Conservation (phyloP, 2,113 vertebrate species). For the Forbesichthys papilliferus region DNA sequence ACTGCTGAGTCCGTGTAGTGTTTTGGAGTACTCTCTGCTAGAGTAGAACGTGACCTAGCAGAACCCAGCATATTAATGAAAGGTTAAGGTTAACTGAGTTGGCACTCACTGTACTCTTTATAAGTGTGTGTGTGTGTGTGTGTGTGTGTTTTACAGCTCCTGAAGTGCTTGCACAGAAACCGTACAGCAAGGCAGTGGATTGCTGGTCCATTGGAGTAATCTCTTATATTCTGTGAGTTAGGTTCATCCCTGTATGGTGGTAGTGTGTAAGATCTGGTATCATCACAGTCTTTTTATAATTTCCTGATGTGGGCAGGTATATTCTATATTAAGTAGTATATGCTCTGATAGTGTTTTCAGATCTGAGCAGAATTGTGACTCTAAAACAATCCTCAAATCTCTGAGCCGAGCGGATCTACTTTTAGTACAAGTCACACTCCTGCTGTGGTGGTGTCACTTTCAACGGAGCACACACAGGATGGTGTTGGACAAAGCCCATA, state of each 20-base stretch:
- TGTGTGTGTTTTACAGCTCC: slow-evolving; percentile 78
- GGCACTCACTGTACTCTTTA: slow-evolving; percentile 2
- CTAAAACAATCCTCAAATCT: too few relatives aligned
- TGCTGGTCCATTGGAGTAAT: slow-evolving; percentile 99
- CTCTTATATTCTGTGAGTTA: slow-evolving; percentile 94
- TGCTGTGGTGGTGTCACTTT: too few relatives aligned
- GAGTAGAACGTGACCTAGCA: slow-evolving; percentile 46
- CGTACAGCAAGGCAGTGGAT: slow-evolving; percentile 97
- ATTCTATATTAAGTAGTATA: too few relatives aligned
- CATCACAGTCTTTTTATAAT: too few relatives aligned
- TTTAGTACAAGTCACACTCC: too few relatives aligned
- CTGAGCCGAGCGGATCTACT: too few relatives aligned
- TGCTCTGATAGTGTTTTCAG: too few relatives aligned
- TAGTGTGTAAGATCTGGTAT: neutral
- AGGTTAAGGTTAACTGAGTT: slow-evolving; percentile 55
- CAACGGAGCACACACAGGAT: too few relatives aligned
- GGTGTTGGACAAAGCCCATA: too few relatives aligned
- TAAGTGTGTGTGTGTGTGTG: neutral
- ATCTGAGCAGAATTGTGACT: too few relatives aligned
- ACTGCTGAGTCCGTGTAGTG: slow-evolving; percentile 55
- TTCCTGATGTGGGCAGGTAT: too few relatives aligned
- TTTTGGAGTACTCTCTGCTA: slow-evolving; percentile 62
- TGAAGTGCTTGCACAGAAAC: slow-evolving; percentile 95
- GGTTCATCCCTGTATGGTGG: neutral
- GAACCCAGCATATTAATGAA: slow-evolving; percentile 39